Evolutionary conservation across 2,888 invertebrate species (phyloP).

Genomic region (Drosophila nr. perissopoda): DNA sequence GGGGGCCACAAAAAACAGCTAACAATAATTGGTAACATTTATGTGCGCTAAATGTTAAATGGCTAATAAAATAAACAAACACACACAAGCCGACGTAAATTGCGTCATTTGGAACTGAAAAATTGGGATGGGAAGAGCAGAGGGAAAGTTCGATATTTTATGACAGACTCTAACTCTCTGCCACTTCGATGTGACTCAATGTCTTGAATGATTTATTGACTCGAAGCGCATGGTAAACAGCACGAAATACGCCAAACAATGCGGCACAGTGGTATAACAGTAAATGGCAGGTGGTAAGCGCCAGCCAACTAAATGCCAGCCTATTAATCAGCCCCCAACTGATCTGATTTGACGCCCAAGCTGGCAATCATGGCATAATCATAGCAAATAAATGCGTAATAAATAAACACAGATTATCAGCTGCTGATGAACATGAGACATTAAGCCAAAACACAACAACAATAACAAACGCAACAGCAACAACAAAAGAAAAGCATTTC

Average conservation of each 20-base stretch:
- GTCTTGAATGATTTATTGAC: slow-evolving; percentile 44
- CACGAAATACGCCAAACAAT: slow-evolving; percentile 60
- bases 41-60: slow-evolving; percentile 77
- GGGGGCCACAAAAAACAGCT: slow-evolving; percentile 59
- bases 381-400: slow-evolving; percentile 23
- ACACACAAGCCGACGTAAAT: slow-evolving; percentile 41
- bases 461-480: background rate
- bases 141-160: slow-evolving; percentile 50
- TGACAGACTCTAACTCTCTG: slow-evolving; percentile 14
- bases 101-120: slow-evolving; percentile 56
- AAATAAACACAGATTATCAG: slow-evolving; percentile 32
- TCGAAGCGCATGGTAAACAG: slow-evolving; percentile 45
- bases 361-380: background rate
- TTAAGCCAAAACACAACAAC: slow-evolving; percentile 7
- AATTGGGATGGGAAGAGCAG: slow-evolving; percentile 14
- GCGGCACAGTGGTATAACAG: slow-evolving; percentile 41
- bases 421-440: slow-evolving; percentile 25
- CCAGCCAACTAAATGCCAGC: slow-evolving; percentile 28
- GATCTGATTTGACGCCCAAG: background rate
- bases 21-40: slow-evolving; percentile 76
- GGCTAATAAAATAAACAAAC: slow-evolving; percentile 60
- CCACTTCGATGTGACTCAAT: slow-evolving; percentile 33
- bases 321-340: slow-evolving; percentile 42
- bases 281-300: slow-evolving; percentile 1
- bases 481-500: slow-evolving; percentile 5